Evolutionary conservation across 92 coral and sea anemone species (phyloP).

Genomic region (Nematostella vectensis): DNA sequence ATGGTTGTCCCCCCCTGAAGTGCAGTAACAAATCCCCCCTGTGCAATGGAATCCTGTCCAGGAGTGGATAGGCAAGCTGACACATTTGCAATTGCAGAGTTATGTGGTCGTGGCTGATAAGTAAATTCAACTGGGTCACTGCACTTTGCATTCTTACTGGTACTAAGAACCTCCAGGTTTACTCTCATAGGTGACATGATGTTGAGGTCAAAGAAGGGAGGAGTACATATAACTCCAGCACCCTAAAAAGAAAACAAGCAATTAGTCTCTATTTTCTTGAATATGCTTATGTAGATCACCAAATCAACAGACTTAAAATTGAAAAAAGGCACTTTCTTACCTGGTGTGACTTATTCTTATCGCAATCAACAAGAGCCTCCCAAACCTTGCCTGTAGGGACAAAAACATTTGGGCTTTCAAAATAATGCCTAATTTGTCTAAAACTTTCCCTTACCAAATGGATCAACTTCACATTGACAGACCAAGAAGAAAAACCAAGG

Average conservation of each 20-base stretch:
- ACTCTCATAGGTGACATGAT: slow-evolving; percentile 85
- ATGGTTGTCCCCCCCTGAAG: slow-evolving; percentile 45
- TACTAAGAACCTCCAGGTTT: slow-evolving; percentile 67
- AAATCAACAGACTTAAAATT: too few species aligned
- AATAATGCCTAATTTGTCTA: not conserved
- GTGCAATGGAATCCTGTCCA: slow-evolving; percentile 32
- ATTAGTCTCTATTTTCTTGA: not conserved
- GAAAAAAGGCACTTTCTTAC: slow-evolving; percentile 26
- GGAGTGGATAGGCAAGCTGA: slow-evolving; percentile 19
- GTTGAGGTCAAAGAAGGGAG: slow-evolving; percentile 68
- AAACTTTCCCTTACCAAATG: slow-evolving; percentile 20
- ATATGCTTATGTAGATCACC: too few species aligned
- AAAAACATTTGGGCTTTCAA: slow-evolving; percentile 17
- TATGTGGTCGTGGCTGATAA: slow-evolving; percentile 57
- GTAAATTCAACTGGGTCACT: slow-evolving; percentile 96
- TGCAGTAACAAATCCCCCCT: slow-evolving; percentile 47
- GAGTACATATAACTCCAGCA: slow-evolving; percentile 85
- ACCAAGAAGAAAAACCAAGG: not conserved
- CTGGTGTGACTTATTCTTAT: slow-evolving; percentile 91
- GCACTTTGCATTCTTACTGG: slow-evolving; percentile 58
- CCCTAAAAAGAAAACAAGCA: slow-evolving; percentile 47
- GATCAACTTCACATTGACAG: slow-evolving; percentile 7
- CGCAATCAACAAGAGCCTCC: slow-evolving; percentile 83
- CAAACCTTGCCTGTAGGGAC: slow-evolving; percentile 57
- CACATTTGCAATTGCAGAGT: slow-evolving; percentile 8